These are phyloP conservation scores for Epinephelus coioides DNA, from an alignment of 2,797 vertebrate genomes.

Conservation along the genomic window DNA sequence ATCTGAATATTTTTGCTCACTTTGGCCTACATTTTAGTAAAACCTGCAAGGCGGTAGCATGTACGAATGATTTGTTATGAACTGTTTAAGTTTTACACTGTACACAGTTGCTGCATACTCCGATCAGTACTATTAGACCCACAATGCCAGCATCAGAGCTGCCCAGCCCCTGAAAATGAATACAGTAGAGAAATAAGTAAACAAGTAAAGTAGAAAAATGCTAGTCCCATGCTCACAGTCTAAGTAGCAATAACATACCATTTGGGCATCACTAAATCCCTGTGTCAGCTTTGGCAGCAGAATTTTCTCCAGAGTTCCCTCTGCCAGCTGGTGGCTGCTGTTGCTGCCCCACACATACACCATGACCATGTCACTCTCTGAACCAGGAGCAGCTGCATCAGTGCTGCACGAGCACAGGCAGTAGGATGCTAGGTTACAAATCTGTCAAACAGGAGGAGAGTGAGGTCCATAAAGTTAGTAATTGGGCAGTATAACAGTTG, in stretches of 20 bases:
- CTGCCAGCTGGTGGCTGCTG: constrained; percentile 91
- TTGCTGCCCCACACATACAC: constrained; percentile 92
- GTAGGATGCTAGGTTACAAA: constrained; percentile 87
- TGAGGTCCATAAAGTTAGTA: constrained; percentile 18
- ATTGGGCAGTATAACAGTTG: neutral
- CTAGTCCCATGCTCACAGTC: neutral
- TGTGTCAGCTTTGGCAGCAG: constrained; percentile 89
- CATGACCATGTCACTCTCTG: constrained; percentile 82
- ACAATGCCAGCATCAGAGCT: too few relatives aligned
- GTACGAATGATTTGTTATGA: too few relatives aligned
- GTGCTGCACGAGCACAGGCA: constrained; percentile 88
- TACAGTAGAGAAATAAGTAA: neutral
- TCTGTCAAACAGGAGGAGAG: constrained; percentile 68
- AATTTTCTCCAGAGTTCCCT: constrained; percentile 90
- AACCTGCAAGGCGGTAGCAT: too few relatives aligned
- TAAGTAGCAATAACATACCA: constrained; percentile 71
- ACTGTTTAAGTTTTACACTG: too few relatives aligned
- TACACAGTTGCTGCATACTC: too few relatives aligned
- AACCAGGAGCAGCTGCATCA: constrained; percentile 74
- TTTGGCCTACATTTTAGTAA: too few relatives aligned
- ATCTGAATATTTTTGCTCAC: too few relatives aligned
- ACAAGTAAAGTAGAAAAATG: neutral
- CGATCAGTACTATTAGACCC: too few relatives aligned
- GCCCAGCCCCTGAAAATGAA: neutral
- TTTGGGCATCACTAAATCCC: constrained; percentile 89